Percentiles rank a stretch among this genome's conserved stretches.
Conservation (phyloP, 2,797 vertebrate genomes). For the Rhinatrema bivittatum region DNA sequence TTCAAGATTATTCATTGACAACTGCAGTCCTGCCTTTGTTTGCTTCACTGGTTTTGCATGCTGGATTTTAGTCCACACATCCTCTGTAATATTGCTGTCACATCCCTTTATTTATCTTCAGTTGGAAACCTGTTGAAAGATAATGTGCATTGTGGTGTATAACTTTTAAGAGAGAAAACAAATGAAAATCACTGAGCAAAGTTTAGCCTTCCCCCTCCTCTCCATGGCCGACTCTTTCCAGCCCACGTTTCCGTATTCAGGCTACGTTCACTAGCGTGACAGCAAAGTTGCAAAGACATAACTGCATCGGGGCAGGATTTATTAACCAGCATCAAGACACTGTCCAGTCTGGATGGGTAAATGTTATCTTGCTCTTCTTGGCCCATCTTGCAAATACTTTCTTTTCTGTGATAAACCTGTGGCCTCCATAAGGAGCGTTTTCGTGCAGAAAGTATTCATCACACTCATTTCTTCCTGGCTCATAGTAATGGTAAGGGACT, state of each 20-base stretch:
- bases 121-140: constrained; percentile 45
- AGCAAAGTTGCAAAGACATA: no score
- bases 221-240: no score
- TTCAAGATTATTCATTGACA: constrained; percentile 5
- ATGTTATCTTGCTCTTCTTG: constrained; percentile 82
- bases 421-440: constrained; percentile 88
- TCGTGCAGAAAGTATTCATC: constrained; percentile 90
- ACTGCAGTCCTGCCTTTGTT: no score
- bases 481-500: constrained; percentile 96
- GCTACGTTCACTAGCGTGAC: no score
- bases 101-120: constrained; percentile 26
- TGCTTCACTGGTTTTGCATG: no score
- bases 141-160: constrained; percentile 49
- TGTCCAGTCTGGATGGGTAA: constrained; percentile 87
- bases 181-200: no score
- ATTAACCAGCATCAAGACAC: constrained; percentile 69
- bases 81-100: constrained; percentile 5
- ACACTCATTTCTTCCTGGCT: constrained; percentile 86
- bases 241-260: no score
- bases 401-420: constrained; percentile 96
- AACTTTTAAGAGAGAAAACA: constrained; percentile 38
- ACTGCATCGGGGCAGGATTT: constrained; percentile 3
- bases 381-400: constrained; percentile 92
- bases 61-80: no score
- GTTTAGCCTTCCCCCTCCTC: no score